Conservation (phyloP, 2,113 vertebrate genomes). For the Propithecus coquereli region DNA sequence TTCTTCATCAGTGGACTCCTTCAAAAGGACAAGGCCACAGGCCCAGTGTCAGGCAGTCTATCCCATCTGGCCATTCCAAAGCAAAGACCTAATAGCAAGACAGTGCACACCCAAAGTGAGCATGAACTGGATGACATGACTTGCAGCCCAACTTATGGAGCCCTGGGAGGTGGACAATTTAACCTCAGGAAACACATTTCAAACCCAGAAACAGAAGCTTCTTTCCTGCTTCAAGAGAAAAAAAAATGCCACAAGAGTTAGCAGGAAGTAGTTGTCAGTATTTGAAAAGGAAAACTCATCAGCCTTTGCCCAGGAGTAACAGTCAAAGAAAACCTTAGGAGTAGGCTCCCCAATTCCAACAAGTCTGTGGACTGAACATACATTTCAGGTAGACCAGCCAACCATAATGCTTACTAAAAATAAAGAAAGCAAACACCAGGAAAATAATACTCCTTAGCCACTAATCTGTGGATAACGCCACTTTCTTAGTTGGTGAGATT, state of each 20-base stretch:
- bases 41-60: neutral
- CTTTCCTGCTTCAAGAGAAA: neutral
- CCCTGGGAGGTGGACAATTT: neutral
- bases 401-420: neutral
- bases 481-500: neutral
- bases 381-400: neutral
- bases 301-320: neutral
- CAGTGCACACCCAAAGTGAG: neutral
- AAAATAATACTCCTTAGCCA: neutral
- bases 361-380: neutral
- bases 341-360: neutral
- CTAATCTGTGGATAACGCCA: neutral
- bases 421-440: conserved; percentile 5
- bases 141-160: neutral
- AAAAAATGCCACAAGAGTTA: neutral
- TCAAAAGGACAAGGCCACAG: neutral
- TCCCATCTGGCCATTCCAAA: neutral
- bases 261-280: neutral
- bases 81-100: neutral
- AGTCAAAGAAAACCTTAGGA: neutral
- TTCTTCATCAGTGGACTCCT: neutral
- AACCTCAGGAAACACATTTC: neutral
- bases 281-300: neutral
- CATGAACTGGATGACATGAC: neutral
- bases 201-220: neutral